Base-by-base conservation (phyloP, 2,888 invertebrate genomes). In the Ophion obscuratus region DNA sequence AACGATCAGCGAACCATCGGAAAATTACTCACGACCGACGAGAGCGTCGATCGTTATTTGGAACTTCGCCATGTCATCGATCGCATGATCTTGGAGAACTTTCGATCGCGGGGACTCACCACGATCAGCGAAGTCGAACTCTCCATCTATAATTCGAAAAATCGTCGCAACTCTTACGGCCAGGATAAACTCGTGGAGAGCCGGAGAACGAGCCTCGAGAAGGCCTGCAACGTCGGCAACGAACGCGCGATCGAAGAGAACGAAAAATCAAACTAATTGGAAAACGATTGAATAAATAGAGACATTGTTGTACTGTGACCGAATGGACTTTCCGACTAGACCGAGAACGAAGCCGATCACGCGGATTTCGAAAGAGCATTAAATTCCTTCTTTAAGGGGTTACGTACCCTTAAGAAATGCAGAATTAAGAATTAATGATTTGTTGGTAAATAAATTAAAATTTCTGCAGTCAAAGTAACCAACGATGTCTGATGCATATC, bases 61-160 rank as follows among this genome's bases (percentile, higher is more conserved):
- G 86, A 89, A 67, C 77, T 87, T 9, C 87, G 88, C 36, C 88
- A 88, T 47, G 77, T 79, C 17, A 59, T 85, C 11, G 87, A 89
- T 53, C 78, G 79, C 66, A 89, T 77, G 31, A 87, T 89, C 47
- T 84, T 88, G 24, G 84, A 87, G 57, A 87, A 84, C 78, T 86
- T 88, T 73, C 82, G 83, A 9, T 75, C 78, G 59, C 88, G 84
- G 9, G 89, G 89, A 0, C 77, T 88, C 9, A 84, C 88, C 6
- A 88, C 88, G 2, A 88, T 89, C 85, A 87, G 85, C 47, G 88
- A 89, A 14, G 84, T 89, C 66, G 88, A 89, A 86, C 74, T 89
- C 36, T 89, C 89, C 11, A 88, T 89, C 74, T 89, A 87, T 57
- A 89, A 89, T 81, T 83, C 88, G 5, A 89, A 82, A 67, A 81